Percentiles rank a stretch among this genome's conserved stretches.
phyloP scores from a whole-genome alignment of 2,888 invertebrate genomes.

The Tiliacea aurago region DNA sequence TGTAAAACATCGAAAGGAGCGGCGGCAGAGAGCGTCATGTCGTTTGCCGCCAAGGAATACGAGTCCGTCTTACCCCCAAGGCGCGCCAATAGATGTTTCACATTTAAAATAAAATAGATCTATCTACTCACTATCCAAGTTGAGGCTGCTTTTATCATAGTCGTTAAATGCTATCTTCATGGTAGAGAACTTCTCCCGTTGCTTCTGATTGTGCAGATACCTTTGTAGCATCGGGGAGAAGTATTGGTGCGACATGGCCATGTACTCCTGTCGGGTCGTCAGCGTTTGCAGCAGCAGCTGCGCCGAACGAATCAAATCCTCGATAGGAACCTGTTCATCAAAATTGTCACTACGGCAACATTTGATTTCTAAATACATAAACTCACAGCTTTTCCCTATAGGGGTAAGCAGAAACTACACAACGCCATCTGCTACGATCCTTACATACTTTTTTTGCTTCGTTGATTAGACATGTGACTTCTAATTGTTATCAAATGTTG shows the following conservation, averaged over 20 bases:
- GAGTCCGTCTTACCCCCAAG: background rate
- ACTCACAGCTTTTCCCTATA: background rate
- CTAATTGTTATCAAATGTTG: background rate
- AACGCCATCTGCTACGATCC: background rate
- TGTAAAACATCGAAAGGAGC: background rate
- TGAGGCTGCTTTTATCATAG: background rate
- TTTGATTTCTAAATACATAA: background rate
- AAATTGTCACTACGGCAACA: background rate
- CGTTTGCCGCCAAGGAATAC: background rate
- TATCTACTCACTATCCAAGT: slow-evolving; percentile 46
- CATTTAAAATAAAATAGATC: background rate
- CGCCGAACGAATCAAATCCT: slow-evolving; percentile 97
- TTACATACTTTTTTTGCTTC: background rate
- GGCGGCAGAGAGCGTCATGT: background rate
- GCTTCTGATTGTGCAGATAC: slow-evolving; percentile 67
- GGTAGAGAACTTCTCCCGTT: slow-evolving; percentile 21
- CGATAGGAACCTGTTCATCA: slow-evolving; percentile 94
- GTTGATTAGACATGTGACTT: background rate
- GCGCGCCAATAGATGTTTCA: background rate
- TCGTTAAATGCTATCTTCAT: slow-evolving; percentile 19
- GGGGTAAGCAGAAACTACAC: background rate
- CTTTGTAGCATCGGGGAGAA: slow-evolving; percentile 94
- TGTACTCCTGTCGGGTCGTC: slow-evolving; percentile 95
- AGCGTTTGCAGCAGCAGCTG: slow-evolving; percentile 95
- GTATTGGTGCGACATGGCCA: slow-evolving; percentile 95